These are phyloP conservation scores for Gila orcuttii DNA, from an alignment of 2,113 vertebrate genomes.

Conservation along the genomic window DNA sequence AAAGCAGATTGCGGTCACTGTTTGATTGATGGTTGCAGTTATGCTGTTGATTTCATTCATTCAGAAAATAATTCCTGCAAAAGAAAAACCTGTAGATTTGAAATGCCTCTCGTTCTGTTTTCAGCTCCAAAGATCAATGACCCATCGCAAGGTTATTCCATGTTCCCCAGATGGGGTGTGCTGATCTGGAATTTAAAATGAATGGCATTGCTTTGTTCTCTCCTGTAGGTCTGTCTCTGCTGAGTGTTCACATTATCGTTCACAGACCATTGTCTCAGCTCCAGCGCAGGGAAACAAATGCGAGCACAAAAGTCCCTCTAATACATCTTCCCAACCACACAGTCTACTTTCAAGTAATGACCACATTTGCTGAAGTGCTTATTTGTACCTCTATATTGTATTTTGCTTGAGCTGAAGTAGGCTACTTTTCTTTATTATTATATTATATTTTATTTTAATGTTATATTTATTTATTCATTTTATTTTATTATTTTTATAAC, in stretches of 20 bases:
- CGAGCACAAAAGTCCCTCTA: not conserved
- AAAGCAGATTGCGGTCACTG: constrained; percentile 12
- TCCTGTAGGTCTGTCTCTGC: not conserved
- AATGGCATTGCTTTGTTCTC: constrained; percentile 37
- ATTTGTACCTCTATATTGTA: not conserved
- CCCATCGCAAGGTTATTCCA: constrained; percentile 34
- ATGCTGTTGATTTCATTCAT: constrained; percentile 49
- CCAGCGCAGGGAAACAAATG: constrained; percentile 1
- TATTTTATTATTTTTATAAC: not conserved
- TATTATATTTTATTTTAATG: not conserved
- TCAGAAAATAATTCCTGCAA: constrained; percentile 41
- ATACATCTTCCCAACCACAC: not conserved
- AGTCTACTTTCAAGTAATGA: not conserved
- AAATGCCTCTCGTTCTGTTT: constrained; percentile 11
- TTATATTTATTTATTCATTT: too few relatives aligned
- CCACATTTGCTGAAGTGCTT: not conserved
- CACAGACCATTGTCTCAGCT: constrained; percentile 31
- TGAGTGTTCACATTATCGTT: constrained; percentile 32
- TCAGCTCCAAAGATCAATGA: constrained; percentile 43
- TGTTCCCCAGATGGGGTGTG: constrained; percentile 22
- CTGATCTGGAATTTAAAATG: constrained; percentile 26
- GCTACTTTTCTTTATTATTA: not conserved
- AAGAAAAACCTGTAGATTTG: constrained; percentile 16
- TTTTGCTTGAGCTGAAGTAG: not conserved
- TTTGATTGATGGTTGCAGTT: constrained; percentile 44